Evolutionary conservation across 2,113 vertebrate genomes (phyloP).

Genomic region (Mus pahari): DNA sequence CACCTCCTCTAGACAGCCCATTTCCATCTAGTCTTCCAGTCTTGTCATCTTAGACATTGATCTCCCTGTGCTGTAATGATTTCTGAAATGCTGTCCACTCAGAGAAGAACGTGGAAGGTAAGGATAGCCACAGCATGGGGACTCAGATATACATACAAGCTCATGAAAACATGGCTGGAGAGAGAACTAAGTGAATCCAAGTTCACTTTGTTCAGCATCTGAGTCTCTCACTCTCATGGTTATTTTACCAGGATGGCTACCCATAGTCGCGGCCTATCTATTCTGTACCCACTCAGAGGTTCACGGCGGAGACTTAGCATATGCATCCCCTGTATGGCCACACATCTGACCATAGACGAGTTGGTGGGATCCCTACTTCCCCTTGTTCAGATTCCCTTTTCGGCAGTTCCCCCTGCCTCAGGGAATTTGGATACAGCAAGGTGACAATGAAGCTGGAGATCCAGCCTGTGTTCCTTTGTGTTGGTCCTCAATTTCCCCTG

Average conservation of each 20-base stretch:
- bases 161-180: background rate
- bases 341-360: background rate
- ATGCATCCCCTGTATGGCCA: too few species aligned
- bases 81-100: background rate
- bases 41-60: background rate
- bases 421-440: background rate
- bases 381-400: background rate
- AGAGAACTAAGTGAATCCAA: background rate
- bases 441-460: background rate
- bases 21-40: background rate
- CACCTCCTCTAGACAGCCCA: background rate
- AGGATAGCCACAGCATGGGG: background rate
- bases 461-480: background rate
- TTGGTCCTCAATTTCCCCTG: background rate
- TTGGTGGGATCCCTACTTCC: background rate
- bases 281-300: too few species aligned
- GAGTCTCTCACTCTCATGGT: background rate
- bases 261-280: background rate
- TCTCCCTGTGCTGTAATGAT: background rate
- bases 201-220: background rate
- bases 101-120: background rate
- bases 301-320: background rate
- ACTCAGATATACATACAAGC: background rate
- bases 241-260: background rate
- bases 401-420: background rate